Evolutionary conservation across 2,113 vertebrate genomes (phyloP), one percentile per base, ranked within the genome.

Genomic region (Panurus biarmicus): DNA sequence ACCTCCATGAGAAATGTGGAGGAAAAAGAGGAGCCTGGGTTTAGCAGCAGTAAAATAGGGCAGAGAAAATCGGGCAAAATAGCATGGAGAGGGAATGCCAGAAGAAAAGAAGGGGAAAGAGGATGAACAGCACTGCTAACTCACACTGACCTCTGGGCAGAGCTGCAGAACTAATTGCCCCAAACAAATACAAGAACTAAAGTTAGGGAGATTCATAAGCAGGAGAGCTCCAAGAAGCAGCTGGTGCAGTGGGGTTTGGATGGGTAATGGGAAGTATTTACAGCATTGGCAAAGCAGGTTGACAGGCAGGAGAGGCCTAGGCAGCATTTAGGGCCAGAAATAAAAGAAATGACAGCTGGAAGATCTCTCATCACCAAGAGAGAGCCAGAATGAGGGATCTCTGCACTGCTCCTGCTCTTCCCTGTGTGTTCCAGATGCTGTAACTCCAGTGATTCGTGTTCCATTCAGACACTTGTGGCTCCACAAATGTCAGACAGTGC

Each of bases 261-360:
- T 60, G 91, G 74, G 61, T 75, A 95, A 87, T 81, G 84, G 72
- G 47, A 72, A 90, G 71, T 65, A 78, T 94, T 93, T 95, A 95
- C 74, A 73, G 50, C 8, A 40, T 12, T 95, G 89, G 84, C 77
- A 91, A 76, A 76, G 77, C 66, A 94, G 65, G 35, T 11, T 91
- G 95, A 95, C 89, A 95, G 87, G 84, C 86, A 92, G 16, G 77
- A 72, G 81, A 65, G 93, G 62, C 77, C 50, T 53, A 19, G 47
- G 35, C 62, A 61, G 62, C 87, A 92, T 91, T 93, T 89, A 95
- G 62, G 76, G 70, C 50, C 88, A 82, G 87, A 87, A 90, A 87
- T 84, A 81, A 77, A 88, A 92, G 79, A 89, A 87, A 48, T 83
- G 90, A 83, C 95, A 96, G 88, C 72, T 90, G 54, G 54, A 88